phyloP scores from a whole-genome alignment of 2,113 vertebrate species.

The Arvicanthis niloticus region DNA sequence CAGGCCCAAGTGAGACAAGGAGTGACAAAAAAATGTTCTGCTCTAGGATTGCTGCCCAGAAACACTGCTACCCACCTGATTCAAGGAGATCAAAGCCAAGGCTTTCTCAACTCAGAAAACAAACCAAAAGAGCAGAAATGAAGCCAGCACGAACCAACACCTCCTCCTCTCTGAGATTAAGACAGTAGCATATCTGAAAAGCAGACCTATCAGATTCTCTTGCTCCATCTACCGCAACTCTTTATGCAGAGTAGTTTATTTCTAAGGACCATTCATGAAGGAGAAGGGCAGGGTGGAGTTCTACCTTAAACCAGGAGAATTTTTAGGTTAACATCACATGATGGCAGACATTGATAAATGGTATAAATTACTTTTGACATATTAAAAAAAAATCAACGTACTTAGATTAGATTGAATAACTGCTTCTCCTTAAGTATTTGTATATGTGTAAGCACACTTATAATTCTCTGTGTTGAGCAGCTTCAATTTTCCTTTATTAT shows the following conservation, averaged over 20 bases:
- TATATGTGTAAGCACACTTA: neutral
- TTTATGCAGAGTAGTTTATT: slow-evolving; percentile 35
- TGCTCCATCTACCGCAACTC: slow-evolving; percentile 30
- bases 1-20: slow-evolving; percentile 23
- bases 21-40: slow-evolving; percentile 48
- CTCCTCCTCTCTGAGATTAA: slow-evolving; percentile 55
- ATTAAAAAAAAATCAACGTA: neutral
- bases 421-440: neutral
- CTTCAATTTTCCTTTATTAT: neutral
- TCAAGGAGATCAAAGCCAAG: slow-evolving; percentile 36
- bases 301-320: neutral
- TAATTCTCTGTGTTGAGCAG: neutral
- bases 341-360: slow-evolving; percentile 34
- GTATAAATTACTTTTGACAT: slow-evolving; percentile 27
- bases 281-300: neutral
- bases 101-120: slow-evolving; percentile 65
- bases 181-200: slow-evolving; percentile 60
- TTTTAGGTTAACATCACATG: slow-evolving; percentile 18
- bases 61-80: slow-evolving; percentile 48
- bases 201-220: slow-evolving; percentile 39
- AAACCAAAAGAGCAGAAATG: slow-evolving; percentile 62
- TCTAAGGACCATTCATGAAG: slow-evolving; percentile 1
- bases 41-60: slow-evolving; percentile 44
- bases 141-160: slow-evolving; percentile 59
- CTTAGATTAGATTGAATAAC: neutral